Conservation (phyloP, 2,888 invertebrate species). For the Rapana venosa region DNA sequence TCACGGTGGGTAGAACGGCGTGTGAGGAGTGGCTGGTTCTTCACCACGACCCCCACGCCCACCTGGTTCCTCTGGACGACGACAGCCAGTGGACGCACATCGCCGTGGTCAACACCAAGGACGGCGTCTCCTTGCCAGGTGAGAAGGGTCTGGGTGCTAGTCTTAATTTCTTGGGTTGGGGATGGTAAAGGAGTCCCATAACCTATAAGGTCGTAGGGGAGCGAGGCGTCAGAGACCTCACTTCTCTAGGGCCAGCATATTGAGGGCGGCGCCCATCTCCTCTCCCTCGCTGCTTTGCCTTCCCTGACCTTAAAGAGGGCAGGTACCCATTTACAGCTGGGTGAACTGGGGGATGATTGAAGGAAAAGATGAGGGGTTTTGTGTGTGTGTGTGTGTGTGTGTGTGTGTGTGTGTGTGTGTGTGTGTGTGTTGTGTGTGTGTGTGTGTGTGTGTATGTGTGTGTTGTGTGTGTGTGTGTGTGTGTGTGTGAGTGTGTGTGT, state of each 20-base stretch:
- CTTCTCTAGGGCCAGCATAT: no score
- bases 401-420: constrained; percentile 6
- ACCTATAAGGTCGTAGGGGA: no score
- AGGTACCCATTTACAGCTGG: no score
- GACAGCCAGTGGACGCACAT: constrained; percentile 63
- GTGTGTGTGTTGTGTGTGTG: background rate
- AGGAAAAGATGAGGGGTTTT: background rate
- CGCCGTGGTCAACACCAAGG: constrained; percentile 49
- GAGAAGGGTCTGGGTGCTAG: background rate
- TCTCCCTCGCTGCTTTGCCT: no score
- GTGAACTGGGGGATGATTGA: background rate
- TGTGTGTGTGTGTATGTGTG: no score
- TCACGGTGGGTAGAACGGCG: constrained; percentile 54
- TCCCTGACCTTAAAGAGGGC: no score
- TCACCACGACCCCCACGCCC: constrained; percentile 66
- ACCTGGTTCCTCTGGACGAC: constrained; percentile 54
- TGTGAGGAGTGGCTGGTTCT: constrained; percentile 59
- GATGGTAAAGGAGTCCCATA: no score
- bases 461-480: constrained; percentile 8
- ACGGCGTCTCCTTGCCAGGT: constrained; percentile 45
- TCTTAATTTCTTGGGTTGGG: no score
- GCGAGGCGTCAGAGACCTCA: no score
- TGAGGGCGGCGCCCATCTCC: no score
- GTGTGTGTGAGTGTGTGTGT: constrained; percentile 6
- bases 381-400: background rate